Evolutionary conservation across 2,113 vertebrate species (phyloP).

Genomic region (Trichechus manatus): DNA sequence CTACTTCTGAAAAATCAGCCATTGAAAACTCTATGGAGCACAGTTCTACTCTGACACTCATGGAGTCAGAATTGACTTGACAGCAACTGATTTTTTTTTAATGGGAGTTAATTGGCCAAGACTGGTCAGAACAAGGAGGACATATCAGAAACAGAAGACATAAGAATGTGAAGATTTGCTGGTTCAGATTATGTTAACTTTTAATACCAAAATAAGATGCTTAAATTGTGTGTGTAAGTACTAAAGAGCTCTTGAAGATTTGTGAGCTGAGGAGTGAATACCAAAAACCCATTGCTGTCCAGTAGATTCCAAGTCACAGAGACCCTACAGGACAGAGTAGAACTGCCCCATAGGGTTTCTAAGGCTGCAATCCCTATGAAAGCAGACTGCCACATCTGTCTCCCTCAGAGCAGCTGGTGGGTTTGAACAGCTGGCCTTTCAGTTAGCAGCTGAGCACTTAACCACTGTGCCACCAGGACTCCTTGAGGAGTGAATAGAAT

Average conservation of each 20-base stretch:
- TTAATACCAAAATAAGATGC: neutral
- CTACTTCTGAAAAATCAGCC: too few relatives aligned
- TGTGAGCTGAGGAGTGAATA: neutral
- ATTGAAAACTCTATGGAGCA: neutral
- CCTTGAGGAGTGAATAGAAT: neutral
- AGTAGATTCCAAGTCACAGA: neutral
- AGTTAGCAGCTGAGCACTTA: neutral
- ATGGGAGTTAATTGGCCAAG: neutral
- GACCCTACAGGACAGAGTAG: neutral
- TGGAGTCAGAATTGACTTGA: neutral
- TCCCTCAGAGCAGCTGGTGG: neutral
- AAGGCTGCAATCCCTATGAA: neutral
- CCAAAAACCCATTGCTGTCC: neutral
- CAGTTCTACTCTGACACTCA: neutral
- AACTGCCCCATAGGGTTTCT: neutral
- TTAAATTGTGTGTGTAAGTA: neutral
- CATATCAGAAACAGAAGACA: neutral
- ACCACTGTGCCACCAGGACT: neutral
- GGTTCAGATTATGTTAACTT: neutral
- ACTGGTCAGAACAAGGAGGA: neutral
- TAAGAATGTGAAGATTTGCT: neutral
- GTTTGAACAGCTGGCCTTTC: neutral
- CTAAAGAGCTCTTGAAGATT: neutral
- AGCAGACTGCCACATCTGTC: neutral
- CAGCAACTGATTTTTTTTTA: neutral